Evolutionary conservation across 1,140 invertebrate genomes (phyloP), one percentile per base, ranked within the genome.

Genomic region (Sarcophaga peregrina): DNA sequence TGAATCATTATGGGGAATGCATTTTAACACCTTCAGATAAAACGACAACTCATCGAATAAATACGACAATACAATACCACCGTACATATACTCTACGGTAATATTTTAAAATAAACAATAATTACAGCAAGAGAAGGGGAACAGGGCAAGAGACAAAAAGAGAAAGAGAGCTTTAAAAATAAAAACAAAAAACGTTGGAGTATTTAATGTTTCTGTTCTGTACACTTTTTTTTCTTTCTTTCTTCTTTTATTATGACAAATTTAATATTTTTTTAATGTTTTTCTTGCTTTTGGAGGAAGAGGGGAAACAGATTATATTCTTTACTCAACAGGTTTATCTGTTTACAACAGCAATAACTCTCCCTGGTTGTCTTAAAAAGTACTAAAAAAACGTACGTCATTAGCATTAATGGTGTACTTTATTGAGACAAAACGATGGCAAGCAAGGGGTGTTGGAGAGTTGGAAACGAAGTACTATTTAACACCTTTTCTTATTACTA

Each of bases 1-100:
- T 82, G 73, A 82, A 76, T 88, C 86, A 87, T 89, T 89, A 89
- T 89, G 87, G 84, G 84, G 88, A 89, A 89, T 89, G 88, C 87
- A 87, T 89, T 89, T 86, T 89, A 89, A 89, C 88, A 89, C 88
- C 88, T 89, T 85, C 74, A 76, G 82, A 83, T 87, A 62, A 73
- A 54, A 76, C 11, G 13, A 76, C 5, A 46, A 75, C 62, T 20
- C n/a, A 58, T 58, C 62, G 62, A 68, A 68, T 25, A 68, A 25
- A 68, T 25, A 58, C 54, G 10, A 58, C 13, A 13, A 58, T n/a
- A 58, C 25, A 37, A 37, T 37, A 37, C 25, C 1, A 37, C 25
- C 1, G 1, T 37, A 37, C 4, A 37, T 37, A 37, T 37, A 37
- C 25, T 37, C 25, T 37, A 37, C 25, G 15, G 13, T 58, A 58